These are phyloP conservation scores for Rhagoletis pomonella DNA, from an alignment of 1,140 invertebrate species.

Conservation along the genomic window DNA sequence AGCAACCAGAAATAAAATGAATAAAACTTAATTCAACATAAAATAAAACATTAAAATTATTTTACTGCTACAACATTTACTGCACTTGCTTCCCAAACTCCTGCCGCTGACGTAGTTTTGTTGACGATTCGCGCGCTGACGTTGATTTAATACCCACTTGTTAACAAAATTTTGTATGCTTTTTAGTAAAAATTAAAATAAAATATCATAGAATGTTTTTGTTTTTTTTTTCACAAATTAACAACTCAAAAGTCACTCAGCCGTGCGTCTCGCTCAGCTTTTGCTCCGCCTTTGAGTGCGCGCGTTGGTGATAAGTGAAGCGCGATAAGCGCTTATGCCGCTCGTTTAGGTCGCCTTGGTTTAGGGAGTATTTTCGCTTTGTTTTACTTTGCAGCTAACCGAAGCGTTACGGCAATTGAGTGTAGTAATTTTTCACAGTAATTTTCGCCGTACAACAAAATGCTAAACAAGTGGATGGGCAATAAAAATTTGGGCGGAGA, in stretches of 20 bases:
- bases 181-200: too few relatives aligned
- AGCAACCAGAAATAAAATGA: not conserved
- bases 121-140: not conserved
- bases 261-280: not conserved
- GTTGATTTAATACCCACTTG: constrained; percentile 44
- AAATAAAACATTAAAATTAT: not conserved
- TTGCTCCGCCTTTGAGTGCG: not conserved
- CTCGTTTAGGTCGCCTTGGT: constrained; percentile 19
- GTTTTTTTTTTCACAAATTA: constrained; percentile 46
- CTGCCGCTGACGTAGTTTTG: not conserved
- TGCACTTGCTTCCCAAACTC: not conserved
- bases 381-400: constrained; percentile 4
- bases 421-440: constrained; percentile 27
- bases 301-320: constrained; percentile 16
- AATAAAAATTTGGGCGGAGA: not conserved
- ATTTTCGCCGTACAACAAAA: not conserved
- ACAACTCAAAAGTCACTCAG: not conserved
- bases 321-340: constrained; percentile 41
- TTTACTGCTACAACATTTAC: too few relatives aligned
- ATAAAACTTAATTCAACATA: not conserved
- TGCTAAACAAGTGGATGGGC: not conserved
- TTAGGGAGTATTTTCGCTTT: constrained; percentile 15
- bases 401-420: constrained; percentile 1
- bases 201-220: constrained; percentile 25
- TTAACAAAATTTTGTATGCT: not conserved